Evolutionary conservation across 2,888 invertebrate genomes (phyloP).

Genomic region (Agrotis puta): DNA sequence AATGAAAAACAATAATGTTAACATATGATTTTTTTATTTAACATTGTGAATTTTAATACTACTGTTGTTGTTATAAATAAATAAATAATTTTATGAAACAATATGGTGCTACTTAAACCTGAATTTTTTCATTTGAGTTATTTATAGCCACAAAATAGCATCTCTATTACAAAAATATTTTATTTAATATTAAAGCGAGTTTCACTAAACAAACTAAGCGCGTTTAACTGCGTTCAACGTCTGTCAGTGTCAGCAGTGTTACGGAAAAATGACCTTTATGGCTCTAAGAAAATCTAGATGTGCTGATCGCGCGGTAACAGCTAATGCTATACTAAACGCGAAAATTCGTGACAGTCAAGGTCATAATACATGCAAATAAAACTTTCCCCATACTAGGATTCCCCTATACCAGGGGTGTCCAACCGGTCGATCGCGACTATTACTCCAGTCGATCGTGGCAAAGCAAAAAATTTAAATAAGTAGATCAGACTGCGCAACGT

Average conservation of each 20-base stretch:
- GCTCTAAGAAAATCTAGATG: too few relatives aligned
- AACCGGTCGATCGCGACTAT: too few relatives aligned
- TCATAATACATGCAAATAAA: neutral
- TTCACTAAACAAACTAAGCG: neutral
- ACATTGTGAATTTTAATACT: slow-evolving; percentile 53
- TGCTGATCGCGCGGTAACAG: too few relatives aligned
- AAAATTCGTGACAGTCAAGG: neutral
- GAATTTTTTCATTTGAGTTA: slow-evolving; percentile 17
- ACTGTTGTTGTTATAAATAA: slow-evolving; percentile 48
- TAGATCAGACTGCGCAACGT: too few relatives aligned
- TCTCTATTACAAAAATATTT: slow-evolving; percentile 44
- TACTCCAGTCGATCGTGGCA: too few relatives aligned
- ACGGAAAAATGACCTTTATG: neutral
- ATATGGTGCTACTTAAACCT: slow-evolving; percentile 35
- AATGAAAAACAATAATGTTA: slow-evolving; percentile 56
- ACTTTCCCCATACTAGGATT: too few relatives aligned
- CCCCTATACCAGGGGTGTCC: too few relatives aligned
- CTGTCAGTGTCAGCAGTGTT: neutral
- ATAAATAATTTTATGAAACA: slow-evolving; percentile 57
- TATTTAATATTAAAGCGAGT: neutral
- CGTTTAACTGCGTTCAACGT: neutral
- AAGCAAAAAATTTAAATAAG: too few relatives aligned
- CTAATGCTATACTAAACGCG: neutral
- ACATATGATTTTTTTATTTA: slow-evolving; percentile 56
- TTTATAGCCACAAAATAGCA: slow-evolving; percentile 16